phyloP scores from a whole-genome alignment of 2,797 vertebrate genomes.

The Babyrousa celebensis region DNA sequence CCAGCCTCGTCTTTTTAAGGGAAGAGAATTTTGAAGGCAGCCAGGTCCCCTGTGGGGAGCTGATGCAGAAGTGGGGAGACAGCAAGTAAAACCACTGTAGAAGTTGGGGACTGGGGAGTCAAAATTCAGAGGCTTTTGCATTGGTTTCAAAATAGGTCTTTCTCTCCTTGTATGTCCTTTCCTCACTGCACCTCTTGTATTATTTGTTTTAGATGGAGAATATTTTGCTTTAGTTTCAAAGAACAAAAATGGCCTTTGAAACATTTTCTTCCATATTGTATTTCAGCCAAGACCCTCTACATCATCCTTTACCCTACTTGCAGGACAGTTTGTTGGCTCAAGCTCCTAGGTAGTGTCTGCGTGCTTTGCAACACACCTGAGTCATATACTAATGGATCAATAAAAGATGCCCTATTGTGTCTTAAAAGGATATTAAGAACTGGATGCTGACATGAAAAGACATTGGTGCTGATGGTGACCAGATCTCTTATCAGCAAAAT shows the following conservation, averaged over 20 bases:
- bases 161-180: background rate
- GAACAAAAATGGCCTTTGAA: conserved; percentile 38
- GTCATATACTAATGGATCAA: background rate
- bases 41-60: conserved; percentile 22
- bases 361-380: background rate
- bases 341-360: background rate
- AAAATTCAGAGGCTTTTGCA: conserved; percentile 2
- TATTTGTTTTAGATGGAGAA: conserved; percentile 41
- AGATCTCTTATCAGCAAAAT: background rate
- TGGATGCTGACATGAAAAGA: background rate
- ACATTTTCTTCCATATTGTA: background rate
- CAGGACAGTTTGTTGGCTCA: background rate
- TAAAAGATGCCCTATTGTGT: conserved; percentile 40
- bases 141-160: conserved; percentile 43
- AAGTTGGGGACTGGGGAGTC: background rate
- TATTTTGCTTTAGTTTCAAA: conserved; percentile 27
- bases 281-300: background rate
- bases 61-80: background rate
- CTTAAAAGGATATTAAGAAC: conserved; percentile 46
- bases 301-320: background rate
- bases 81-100: background rate
- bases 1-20: conserved; percentile 74
- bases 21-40: conserved; percentile 67
- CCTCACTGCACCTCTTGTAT: background rate
- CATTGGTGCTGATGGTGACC: conserved; percentile 13